Evolutionary conservation across 2,113 vertebrate genomes (phyloP), one percentile per base, ranked within the genome.

Genomic region (Pterocles burchelli): DNA sequence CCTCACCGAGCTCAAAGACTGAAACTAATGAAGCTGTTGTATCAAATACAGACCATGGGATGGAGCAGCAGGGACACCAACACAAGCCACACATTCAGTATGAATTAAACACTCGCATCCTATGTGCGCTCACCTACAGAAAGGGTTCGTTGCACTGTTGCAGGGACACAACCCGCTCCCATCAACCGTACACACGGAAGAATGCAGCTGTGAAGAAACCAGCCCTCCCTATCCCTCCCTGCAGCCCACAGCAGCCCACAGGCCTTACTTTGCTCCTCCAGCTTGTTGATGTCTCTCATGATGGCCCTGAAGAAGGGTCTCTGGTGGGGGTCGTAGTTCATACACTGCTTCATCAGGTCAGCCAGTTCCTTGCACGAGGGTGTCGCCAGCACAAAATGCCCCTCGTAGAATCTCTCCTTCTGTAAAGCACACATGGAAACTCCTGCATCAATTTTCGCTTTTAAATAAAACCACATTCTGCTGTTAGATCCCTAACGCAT

Each of bases 271-370:
- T 99, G 98, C 49, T 99, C 98, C 89, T 99, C 99, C 72, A 99
- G 98, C 58, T 97, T 98, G 96, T 99, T 99, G 72, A 99, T 99
- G 96, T 99, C 99, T 88, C 99, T 98, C 98, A 99, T 99, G 80
- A 99, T 99, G 17, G 99, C 99, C 66, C 99, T 98, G 98, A 99
- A 99, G 98, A 99, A 99, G 25, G 99, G 99, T 88, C 99, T 98
- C 98, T 99, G 99, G 73, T 98, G 99, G 96, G 99, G 98, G 95
- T 99, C 99, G 2, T 99, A 99, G 98, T 98, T 99, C 99, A 99
- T 99, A 98, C 99, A 99, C 97, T 99, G 98, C 43, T 98, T 99
- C 99, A 99, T 99, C 82, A 99, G 98, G 55, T 99, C 98, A 20
- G 99, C 99, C 52, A 99, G 98, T 77, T 99, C 99, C 91, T 96